These are phyloP conservation scores for Spilogale gracilis DNA, from an alignment of 2,113 vertebrate species.

Conservation along the genomic window DNA sequence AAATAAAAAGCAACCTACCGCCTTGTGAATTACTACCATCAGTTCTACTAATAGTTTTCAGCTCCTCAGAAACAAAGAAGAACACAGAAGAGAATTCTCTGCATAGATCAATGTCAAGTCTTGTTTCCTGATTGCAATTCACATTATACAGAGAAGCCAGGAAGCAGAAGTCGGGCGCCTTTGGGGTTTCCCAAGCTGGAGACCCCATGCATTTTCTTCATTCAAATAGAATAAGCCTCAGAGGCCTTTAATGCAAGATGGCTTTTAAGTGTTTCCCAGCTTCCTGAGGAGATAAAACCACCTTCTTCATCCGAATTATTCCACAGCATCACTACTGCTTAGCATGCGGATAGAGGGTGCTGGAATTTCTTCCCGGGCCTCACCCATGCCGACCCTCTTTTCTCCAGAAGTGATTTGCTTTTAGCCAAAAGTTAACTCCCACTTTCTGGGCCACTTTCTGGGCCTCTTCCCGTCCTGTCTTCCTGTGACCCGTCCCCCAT, in stretches of 20 bases:
- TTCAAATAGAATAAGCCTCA: slow-evolving; percentile 61
- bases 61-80: not conserved
- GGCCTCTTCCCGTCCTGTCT: not conserved
- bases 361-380: not conserved
- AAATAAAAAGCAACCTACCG: slow-evolving; percentile 50
- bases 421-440: not conserved
- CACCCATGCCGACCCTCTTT: not conserved
- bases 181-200: slow-evolving; percentile 61
- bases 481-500: not conserved
- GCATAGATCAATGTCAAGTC: not conserved
- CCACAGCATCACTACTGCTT: not conserved
- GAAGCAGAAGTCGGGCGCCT: not conserved
- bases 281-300: slow-evolving; percentile 48
- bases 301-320: slow-evolving; percentile 35
- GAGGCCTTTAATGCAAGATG: slow-evolving; percentile 38
- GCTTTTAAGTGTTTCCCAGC: slow-evolving; percentile 58
- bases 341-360: not conserved
- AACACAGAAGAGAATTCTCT: not conserved
- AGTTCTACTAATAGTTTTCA: not conserved
- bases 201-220: slow-evolving; percentile 58
- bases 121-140: not conserved
- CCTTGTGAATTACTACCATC: slow-evolving; percentile 5
- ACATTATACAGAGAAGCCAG: not conserved
- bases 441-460: not conserved
- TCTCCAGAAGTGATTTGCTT: not conserved